Conservation (phyloP, 2,797 vertebrate species). For the Austrolebias charrua region DNA sequence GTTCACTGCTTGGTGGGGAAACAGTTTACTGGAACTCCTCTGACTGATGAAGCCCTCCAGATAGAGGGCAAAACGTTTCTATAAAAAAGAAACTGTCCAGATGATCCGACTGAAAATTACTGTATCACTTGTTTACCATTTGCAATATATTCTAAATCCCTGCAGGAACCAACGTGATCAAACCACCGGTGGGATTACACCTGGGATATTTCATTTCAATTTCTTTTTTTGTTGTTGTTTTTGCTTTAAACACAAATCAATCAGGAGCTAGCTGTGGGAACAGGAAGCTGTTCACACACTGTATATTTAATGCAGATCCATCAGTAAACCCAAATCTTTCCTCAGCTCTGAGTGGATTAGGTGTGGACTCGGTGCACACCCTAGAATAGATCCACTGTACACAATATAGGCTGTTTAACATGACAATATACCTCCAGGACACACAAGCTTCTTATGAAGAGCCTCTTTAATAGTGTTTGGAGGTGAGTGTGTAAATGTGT, state of each 20-base stretch:
- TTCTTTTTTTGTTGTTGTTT: not conserved
- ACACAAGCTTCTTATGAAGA: conserved; percentile 45
- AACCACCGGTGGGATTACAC: conserved; percentile 27
- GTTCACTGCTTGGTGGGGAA: too few species aligned
- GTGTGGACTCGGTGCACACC: conserved; percentile 25
- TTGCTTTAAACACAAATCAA: conserved; percentile 6
- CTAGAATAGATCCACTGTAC: conserved; percentile 32
- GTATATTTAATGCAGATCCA: conserved; percentile 8
- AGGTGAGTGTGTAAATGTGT: conserved; percentile 3
- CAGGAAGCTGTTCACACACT: not conserved
- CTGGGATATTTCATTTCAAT: conserved; percentile 20
- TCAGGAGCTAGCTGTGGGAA: not conserved
- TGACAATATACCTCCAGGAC: conserved; percentile 45
- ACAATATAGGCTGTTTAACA: conserved; percentile 53
- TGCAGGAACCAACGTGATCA: conserved; percentile 17
- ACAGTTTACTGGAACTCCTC: too few species aligned
- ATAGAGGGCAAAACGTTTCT: too few species aligned
- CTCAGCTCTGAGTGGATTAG: conserved; percentile 55
- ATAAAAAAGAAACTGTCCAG: too few species aligned
- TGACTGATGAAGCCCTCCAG: too few species aligned
- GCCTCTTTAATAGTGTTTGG: conserved; percentile 18
- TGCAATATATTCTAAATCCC: conserved; percentile 19
- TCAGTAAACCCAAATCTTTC: conserved; percentile 33
- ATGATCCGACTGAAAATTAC: too few species aligned
- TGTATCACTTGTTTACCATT: too few species aligned